Conservation (phyloP, 2,797 vertebrate species). For the Amblyraja radiata region DNA sequence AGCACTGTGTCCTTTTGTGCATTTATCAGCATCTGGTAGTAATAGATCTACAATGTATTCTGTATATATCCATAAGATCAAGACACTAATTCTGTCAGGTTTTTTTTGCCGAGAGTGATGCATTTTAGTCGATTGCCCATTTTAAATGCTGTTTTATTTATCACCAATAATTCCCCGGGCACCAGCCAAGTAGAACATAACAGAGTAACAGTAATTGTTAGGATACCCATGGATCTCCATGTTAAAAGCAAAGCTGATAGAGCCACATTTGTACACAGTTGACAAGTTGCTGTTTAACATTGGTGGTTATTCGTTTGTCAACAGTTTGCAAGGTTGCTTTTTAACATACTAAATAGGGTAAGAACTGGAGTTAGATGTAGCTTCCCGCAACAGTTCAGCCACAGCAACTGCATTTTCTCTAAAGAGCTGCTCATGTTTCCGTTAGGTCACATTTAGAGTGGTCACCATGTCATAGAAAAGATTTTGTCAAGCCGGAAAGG, state of each 20-base stretch:
- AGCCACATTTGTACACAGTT: neutral
- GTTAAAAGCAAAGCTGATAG: neutral
- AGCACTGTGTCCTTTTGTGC: no score
- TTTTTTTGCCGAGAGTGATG: neutral
- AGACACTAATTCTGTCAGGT: no score
- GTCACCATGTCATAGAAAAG: no score
- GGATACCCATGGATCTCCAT: neutral
- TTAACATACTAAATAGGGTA: neutral
- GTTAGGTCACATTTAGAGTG: no score
- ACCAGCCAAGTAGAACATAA: neutral
- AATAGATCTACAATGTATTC: no score
- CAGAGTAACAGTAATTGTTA: neutral
- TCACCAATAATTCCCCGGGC: neutral
- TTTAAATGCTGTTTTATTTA: neutral
- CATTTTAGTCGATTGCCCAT: neutral
- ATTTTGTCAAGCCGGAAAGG: no score
- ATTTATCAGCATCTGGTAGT: no score
- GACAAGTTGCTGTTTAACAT: neutral
- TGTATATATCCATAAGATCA: no score
- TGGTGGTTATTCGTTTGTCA: neutral
- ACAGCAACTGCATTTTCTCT: no score
- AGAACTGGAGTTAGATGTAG: no score
- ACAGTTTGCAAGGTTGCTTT: neutral
- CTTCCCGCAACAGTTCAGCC: no score
- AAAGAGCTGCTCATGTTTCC: no score